Evolutionary conservation across 1,140 invertebrate species (phyloP), one percentile per base, ranked within the genome.

Genomic region (Drosophila virilis): DNA sequence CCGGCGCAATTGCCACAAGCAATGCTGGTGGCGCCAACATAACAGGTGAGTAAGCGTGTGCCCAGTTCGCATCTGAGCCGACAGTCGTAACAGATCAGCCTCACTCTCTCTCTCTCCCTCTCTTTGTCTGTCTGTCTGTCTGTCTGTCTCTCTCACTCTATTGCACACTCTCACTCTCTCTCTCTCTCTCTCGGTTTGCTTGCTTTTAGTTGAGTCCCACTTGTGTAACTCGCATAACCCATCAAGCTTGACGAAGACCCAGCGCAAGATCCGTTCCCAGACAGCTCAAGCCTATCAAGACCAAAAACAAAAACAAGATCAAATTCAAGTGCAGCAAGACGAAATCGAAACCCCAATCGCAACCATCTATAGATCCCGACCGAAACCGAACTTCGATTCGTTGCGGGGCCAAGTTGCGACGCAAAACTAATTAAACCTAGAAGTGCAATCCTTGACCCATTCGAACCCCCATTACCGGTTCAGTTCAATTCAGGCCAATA

Each of bases 31-130:
- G 84, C 77, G 50, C 67, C 61, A 89, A 89, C 17, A 81, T 89
- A 70, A 90, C 84, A 89, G 84, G 84, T 89, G 84, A 89, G 84
- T 89, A 76, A 78, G 48, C 70, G 70, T 72, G 48, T 43, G 76
- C 70, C 61, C 50, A 60, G 46, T 50, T 13, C 55, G 43, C 61
- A 28, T 5, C 59, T 40, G n/a, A 12, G 6, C 38, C 40, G 28
- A 12, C 10, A n/a, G 22, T 65, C 46, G 9, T 48, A 51, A 32
- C 22, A 35, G 50, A 35, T 52, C 13, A 54, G 51, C 51, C 51
- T 33, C n/a, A 17, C 13, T 35, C 38, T 12, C 8, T 40, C 12
- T 37, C 22, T 37, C 58, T 17, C 50, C 46, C 13, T 17, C 17
- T 1, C 17, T 1, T 1, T n/a, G n/a, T 37, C 22, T 37, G 17